These are phyloP conservation scores for Pseudonaja textilis DNA, from an alignment of 2,113 vertebrate species.

Conservation along the genomic window DNA sequence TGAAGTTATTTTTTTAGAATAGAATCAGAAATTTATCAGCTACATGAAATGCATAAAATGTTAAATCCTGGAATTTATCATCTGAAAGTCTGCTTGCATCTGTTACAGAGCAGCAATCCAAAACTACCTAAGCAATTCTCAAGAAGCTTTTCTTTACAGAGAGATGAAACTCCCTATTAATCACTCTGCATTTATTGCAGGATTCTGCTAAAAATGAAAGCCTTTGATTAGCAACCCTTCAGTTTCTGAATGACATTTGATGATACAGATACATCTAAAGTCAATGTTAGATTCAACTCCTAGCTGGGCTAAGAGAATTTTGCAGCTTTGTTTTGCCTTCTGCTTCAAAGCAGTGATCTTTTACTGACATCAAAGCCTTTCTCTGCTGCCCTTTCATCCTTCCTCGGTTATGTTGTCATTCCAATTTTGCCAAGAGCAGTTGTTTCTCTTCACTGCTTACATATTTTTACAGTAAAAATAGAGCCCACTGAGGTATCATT, in stretches of 20 bases:
- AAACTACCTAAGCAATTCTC: neutral
- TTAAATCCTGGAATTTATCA: constrained; percentile 4
- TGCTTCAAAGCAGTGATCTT: neutral
- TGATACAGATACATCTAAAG: neutral
- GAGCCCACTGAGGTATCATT: neutral
- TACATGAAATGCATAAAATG: neutral
- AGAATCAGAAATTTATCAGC: neutral
- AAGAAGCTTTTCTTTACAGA: neutral
- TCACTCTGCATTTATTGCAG: neutral
- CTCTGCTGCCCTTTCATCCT: constrained; percentile 23
- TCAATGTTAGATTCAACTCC: neutral
- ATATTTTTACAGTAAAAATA: neutral
- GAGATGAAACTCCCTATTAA: neutral
- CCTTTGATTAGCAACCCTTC: neutral
- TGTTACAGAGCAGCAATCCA: neutral
- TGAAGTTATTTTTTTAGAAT: neutral
- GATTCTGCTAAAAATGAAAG: neutral
- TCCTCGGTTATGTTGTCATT: neutral
- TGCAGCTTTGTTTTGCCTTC: constrained; percentile 19
- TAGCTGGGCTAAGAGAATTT: constrained; percentile 29
- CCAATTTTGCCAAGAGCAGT: neutral
- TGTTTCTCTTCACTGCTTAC: neutral
- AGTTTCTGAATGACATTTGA: neutral
- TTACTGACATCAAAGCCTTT: neutral
- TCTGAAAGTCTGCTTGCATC: neutral